Evolutionary conservation across 2,113 vertebrate species (phyloP), one percentile per base, ranked within the genome.

Genomic region (Sinocyclocheilus anshuiensis): DNA sequence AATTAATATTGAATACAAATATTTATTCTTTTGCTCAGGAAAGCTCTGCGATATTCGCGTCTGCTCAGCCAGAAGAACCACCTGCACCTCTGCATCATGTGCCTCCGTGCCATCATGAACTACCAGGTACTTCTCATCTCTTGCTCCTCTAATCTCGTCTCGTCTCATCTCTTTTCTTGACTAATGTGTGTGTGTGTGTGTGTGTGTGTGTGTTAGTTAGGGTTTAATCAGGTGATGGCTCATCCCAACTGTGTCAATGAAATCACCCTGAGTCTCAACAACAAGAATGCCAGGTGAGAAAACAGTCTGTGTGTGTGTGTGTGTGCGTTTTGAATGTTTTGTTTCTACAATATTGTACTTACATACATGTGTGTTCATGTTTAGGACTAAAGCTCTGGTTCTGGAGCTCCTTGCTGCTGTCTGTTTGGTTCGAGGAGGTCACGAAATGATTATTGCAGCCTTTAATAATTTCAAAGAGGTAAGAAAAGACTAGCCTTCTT

Each of bases 51-150:
- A 86, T 96, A 91, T 88, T 96, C 96, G 0, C 95, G 95, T 4
- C 94, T 94, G 0, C 93, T 94, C 86, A 95, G 95, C 90, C 97
- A 96, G 93, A 97, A 97, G 86, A 97, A 99, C 0, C 97, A 99
- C 0, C 96, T 98, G 20, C 98, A 98, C 0, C 94, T 99, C n/a
- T 99, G 98, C 92, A 97, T 99, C 92, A 97, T 99, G 97, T 99
- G 98, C 76, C 91, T 99, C 36, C 95, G 98, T 0, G 97, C 97
- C 93, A 98, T 99, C 94, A 99, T 99, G 98, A 99, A 99, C 93
- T 99, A 99, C 85, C 97, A 98, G 98, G 98, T 99, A 72, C 79
- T 55, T 69, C 29, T 79, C 39, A n/a, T 63, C 53, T 4, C 3
- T 11, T 78, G 0, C 53, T 59, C 18, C 48, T 67, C 42, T 76